Evolutionary conservation across 1,140 invertebrate genomes (phyloP), one percentile per base, ranked within the genome.

Genomic region (Sinella curviseta): DNA sequence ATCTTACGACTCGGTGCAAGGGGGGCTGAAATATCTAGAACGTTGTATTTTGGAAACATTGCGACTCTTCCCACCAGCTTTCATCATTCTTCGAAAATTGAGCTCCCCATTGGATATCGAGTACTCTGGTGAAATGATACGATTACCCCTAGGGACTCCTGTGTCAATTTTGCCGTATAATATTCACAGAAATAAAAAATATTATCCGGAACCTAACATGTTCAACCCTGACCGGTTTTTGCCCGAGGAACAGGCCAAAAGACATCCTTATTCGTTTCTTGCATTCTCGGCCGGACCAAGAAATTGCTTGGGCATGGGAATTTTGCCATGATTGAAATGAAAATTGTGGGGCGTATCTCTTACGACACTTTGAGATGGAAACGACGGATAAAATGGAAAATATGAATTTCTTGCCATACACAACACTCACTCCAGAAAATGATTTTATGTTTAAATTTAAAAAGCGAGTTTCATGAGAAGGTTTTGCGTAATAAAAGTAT

Each of bases 281-380:
- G 14, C 57, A 60, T 60, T 60, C 24, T 60, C 57, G 8, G 57
- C 14, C 14, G 57, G 57, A 26, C 57, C 57, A 3, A 60, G 57
- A 60, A 60, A 60, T 26, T 60, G 57, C 24, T 17, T 60, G 12
- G 57, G 57, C 4, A 60, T 17, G 14, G n/a, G n/a, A 12, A 60
- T 14, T 60, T 92, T 85, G 91, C 90, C 3, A 85, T 89, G 84
- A 86, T 90, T 85, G 90, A 91, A 81, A 88, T 89, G 84, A 92
- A 92, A 85, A 87, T 88, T 0, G 84, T 91, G 1, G 39, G 26
- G 35, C 86, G 88, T 0, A 85, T 85, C 14, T 83, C 90, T 26
- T 85, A 1, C 86, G 88, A 2, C 84, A 86, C 36, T 90, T 87
- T 33, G 26, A 31, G 31, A 33, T 70, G 3, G 4, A 14, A 4